Evolutionary conservation across 1,140 invertebrate genomes (phyloP).

Genomic region (Mylabris phalerata): DNA sequence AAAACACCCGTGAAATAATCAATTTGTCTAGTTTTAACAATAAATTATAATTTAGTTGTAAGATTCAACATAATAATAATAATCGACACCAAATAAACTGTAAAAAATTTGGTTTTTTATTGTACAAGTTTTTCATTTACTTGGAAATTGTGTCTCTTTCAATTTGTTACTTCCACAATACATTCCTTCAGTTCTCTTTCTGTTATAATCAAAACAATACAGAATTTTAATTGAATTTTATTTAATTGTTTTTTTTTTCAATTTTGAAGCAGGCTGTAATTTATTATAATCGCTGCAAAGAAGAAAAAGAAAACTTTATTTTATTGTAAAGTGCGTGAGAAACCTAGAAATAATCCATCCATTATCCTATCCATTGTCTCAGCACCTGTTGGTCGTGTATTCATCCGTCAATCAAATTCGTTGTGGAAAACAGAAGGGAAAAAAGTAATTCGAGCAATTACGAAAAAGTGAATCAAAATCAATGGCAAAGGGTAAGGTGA

Average conservation of each 20-base stretch:
- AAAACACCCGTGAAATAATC: slow-evolving; percentile 3
- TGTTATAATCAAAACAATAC: slow-evolving; percentile 12
- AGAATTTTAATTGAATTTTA: slow-evolving; percentile 12
- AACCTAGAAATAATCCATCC: too few relatives aligned
- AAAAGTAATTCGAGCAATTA: too few relatives aligned
- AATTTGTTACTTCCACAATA: slow-evolving; percentile 7
- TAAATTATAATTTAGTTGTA: slow-evolving; percentile 17
- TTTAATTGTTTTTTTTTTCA: slow-evolving; percentile 9
- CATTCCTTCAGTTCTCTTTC: slow-evolving; percentile 10
- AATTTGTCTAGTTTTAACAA: slow-evolving; percentile 6
- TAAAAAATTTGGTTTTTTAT: slow-evolving; percentile 10
- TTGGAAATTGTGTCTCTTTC: slow-evolving; percentile 4
- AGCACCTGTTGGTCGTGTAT: too few relatives aligned
- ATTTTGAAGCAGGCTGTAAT: too few relatives aligned
- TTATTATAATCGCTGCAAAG: too few relatives aligned
- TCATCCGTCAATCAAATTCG: too few relatives aligned
- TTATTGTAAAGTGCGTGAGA: too few relatives aligned
- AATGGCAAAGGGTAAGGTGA: too few relatives aligned
- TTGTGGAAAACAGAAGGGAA: too few relatives aligned
- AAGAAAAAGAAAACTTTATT: too few relatives aligned
- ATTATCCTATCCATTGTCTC: too few relatives aligned
- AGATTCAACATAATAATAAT: slow-evolving; percentile 5
- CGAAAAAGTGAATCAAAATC: too few relatives aligned
- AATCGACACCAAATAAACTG: slow-evolving; percentile 15
- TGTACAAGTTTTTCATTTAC: slow-evolving; percentile 1